Conservation (phyloP, 2,113 vertebrate genomes). For the Campylomormyrus tamandua region DNA sequence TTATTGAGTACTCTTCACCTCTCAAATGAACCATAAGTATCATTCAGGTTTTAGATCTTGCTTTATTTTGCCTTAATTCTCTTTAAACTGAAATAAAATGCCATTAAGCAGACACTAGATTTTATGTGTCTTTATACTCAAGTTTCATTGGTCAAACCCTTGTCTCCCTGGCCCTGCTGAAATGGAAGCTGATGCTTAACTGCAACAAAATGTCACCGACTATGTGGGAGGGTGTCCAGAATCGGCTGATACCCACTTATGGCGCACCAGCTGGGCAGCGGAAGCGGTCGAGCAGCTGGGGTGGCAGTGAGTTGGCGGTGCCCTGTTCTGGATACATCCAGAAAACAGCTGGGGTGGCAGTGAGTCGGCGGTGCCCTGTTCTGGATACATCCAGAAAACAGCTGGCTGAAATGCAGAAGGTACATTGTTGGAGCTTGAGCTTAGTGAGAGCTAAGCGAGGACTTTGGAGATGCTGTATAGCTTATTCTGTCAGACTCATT, state of each 20-base stretch:
- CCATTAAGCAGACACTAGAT: not conserved
- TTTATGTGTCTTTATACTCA: not conserved
- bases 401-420: not conserved
- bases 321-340: not conserved
- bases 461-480: not conserved
- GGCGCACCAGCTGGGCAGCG: not conserved
- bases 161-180: not conserved
- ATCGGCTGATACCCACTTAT: not conserved
- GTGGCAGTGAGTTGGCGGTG: not conserved
- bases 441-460: not conserved
- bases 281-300: not conserved
- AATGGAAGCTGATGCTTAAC: not conserved
- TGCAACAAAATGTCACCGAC: not conserved
- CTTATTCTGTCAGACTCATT: not conserved
- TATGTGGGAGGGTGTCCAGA: not conserved
- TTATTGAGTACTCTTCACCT: not conserved
- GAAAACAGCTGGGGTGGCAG: too few species aligned
- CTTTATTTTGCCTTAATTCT: not conserved
- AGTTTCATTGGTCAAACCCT: not conserved
- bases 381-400: too few species aligned
- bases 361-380: too few species aligned
- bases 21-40: not conserved
- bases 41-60: not conserved
- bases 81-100: not conserved
- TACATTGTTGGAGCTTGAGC: not conserved